Percentiles rank a stretch among this genome's conserved stretches.
Conservation (phyloP, 2,888 invertebrate species). For the Balanococcus diminutus region DNA sequence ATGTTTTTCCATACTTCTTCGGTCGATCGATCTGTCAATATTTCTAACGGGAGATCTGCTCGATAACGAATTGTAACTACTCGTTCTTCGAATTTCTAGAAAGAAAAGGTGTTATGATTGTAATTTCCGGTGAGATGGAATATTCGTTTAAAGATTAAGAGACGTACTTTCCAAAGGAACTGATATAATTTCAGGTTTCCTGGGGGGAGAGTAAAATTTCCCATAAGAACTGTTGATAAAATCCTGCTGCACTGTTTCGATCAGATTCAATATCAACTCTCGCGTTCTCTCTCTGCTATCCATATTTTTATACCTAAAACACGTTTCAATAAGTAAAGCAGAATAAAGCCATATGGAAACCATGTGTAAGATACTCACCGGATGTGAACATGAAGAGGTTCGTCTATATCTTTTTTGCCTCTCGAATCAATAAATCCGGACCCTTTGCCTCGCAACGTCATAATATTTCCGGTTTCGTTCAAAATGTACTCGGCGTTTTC, state of each 20-base stretch:
- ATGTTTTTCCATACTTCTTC: neutral
- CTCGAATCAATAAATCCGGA: constrained; percentile 67
- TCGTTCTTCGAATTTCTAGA: neutral
- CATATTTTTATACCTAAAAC: constrained; percentile 6
- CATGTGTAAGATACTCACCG: constrained; percentile 64
- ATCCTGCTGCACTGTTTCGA: constrained; percentile 74
- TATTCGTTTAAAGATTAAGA: neutral
- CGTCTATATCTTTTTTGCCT: constrained; percentile 68
- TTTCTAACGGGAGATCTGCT: neutral
- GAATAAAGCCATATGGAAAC: neutral
- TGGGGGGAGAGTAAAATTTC: constrained; percentile 30
- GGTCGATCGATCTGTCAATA: neutral
- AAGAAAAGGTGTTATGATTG: neutral
- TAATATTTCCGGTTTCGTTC: constrained; percentile 78
- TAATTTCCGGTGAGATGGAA: too few species aligned
- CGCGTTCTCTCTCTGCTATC: neutral
- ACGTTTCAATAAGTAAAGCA: neutral
- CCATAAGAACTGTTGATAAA: neutral
- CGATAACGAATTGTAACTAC: neutral
- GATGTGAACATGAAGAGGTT: constrained; percentile 77
- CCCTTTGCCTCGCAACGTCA: constrained; percentile 74
- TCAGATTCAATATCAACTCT: constrained; percentile 74
- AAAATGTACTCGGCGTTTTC: constrained; percentile 78
- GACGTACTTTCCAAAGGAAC: constrained; percentile 26
- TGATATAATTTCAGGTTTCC: constrained; percentile 41